phyloP scores from a whole-genome alignment of 2,888 invertebrate species.

The Ichneumoninae sp. region DNA sequence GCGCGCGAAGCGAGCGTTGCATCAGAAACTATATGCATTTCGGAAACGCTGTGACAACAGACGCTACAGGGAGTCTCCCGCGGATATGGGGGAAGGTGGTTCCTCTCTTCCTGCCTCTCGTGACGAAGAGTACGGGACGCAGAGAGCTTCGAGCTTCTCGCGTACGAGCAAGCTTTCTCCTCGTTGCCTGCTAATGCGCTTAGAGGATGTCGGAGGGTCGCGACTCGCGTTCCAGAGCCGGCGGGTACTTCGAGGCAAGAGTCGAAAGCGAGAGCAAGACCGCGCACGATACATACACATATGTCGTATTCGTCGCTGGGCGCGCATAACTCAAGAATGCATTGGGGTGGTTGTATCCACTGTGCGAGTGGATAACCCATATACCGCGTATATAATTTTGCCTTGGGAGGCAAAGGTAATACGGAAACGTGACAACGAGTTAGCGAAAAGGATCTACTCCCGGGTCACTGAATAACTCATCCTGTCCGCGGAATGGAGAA shows the following conservation, averaged over 20 bases:
- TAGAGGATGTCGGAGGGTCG: conserved; percentile 23
- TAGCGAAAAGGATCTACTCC: conserved; percentile 6
- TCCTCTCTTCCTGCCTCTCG: background rate
- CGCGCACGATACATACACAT: background rate
- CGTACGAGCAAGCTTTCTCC: conserved; percentile 14
- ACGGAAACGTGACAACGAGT: conserved; percentile 10
- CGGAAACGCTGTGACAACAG: conserved; percentile 38
- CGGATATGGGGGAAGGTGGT: conserved; percentile 12
- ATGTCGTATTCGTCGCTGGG: conserved; percentile 26
- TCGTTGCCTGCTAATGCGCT: conserved; percentile 46
- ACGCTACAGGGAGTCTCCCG: conserved; percentile 24
- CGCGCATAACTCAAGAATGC: conserved; percentile 34
- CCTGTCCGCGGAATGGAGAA: conserved; percentile 8
- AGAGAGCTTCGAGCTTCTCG: conserved; percentile 32
- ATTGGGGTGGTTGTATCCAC: conserved; percentile 20
- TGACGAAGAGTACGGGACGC: conserved; percentile 20
- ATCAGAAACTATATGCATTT: conserved; percentile 38
- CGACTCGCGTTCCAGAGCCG: conserved; percentile 10
- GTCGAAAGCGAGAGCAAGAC: background rate
- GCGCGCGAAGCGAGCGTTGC: conserved; percentile 18
- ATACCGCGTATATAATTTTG: background rate
- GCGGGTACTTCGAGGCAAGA: conserved; percentile 9
- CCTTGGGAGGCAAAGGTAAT: conserved; percentile 2
- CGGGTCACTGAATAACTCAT: conserved; percentile 27
- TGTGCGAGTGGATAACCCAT: background rate